phyloP scores from a whole-genome alignment of 2,888 invertebrate genomes.

The Tinea pellionella region DNA sequence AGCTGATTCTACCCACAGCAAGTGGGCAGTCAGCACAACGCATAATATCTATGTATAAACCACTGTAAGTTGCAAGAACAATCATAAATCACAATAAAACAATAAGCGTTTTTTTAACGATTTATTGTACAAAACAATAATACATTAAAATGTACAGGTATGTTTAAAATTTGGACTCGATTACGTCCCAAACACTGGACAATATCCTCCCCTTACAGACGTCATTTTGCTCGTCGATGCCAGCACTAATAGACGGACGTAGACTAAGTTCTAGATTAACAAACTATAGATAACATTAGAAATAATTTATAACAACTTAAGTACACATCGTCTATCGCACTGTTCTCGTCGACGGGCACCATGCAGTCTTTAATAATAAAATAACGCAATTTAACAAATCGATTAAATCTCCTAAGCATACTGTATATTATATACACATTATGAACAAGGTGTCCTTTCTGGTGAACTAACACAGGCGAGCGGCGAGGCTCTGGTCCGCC shows the following conservation, averaged over 20 bases:
- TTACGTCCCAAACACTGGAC: conserved; percentile 66
- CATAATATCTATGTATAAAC: too few species aligned
- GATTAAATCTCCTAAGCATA: conserved; percentile 68
- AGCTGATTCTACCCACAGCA: too few species aligned
- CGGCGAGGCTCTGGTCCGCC: conserved; percentile 14
- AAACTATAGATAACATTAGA: conserved; percentile 44
- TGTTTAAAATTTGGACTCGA: conserved; percentile 66
- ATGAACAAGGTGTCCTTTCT: conserved; percentile 61
- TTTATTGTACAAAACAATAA: conserved; percentile 72
- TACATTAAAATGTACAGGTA: conserved; percentile 73
- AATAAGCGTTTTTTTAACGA: conserved; percentile 61
- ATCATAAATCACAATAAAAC: too few species aligned
- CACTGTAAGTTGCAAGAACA: too few species aligned
- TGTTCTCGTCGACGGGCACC: conserved; percentile 67
- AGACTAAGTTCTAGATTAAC: conserved; percentile 61
- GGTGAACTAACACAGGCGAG: conserved; percentile 39
- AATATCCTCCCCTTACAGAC: conserved; percentile 67
- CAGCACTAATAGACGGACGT: conserved; percentile 63
- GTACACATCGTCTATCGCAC: conserved; percentile 68
- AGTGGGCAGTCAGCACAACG: too few species aligned
- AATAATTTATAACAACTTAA: conserved; percentile 58
- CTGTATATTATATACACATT: conserved; percentile 66
- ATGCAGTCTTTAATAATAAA: conserved; percentile 65
- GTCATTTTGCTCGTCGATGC: conserved; percentile 69
- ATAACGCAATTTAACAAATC: conserved; percentile 66